A percentile compares a stretch with the other conserved stretches of the same genome.
Evolutionary conservation across 2,888 invertebrate genomes (phyloP).

Genomic region (Drosophila neonasuta): DNA sequence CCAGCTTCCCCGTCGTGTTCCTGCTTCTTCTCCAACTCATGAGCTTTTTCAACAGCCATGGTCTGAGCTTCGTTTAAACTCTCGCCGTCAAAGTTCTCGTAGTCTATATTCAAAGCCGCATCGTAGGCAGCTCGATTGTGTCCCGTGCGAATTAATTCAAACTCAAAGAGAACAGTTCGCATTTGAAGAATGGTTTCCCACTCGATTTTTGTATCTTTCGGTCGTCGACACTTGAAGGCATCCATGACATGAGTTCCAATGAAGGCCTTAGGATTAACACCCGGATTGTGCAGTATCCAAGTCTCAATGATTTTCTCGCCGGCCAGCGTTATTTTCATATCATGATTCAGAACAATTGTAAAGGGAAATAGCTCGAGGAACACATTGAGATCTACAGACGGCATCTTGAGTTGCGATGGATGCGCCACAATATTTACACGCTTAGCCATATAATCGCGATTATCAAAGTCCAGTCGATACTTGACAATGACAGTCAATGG

Average conservation of each 20-base stretch:
- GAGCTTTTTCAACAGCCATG: slow-evolving; percentile 60
- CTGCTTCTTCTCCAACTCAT: slow-evolving; percentile 54
- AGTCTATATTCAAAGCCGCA: slow-evolving; percentile 71
- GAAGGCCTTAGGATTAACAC: slow-evolving; percentile 82
- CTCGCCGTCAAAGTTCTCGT: slow-evolving; percentile 69
- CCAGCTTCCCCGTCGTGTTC: slow-evolving; percentile 33
- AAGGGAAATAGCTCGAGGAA: slow-evolving; percentile 94
- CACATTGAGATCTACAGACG: slow-evolving; percentile 86
- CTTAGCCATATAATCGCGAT: slow-evolving; percentile 86
- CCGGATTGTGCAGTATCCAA: slow-evolving; percentile 85
- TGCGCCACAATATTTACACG: slow-evolving; percentile 80
- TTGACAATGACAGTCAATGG: slow-evolving; percentile 85
- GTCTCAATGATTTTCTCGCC: slow-evolving; percentile 90
- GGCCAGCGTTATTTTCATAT: slow-evolving; percentile 89
- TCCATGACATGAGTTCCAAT: slow-evolving; percentile 87
- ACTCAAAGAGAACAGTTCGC: slow-evolving; percentile 92
- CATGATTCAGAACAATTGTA: slow-evolving; percentile 89
- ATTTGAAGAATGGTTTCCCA: slow-evolving; percentile 91
- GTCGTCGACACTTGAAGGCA: slow-evolving; percentile 89
- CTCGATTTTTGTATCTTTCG: slow-evolving; percentile 89
- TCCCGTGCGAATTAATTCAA: slow-evolving; percentile 88
- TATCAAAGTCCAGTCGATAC: slow-evolving; percentile 93
- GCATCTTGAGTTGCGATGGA: slow-evolving; percentile 79
- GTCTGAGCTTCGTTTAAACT: slow-evolving; percentile 68
- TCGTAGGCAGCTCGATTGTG: slow-evolving; percentile 73